Percentiles rank a stretch among this genome's conserved stretches.
Evolutionary conservation across 2,888 invertebrate genomes (phyloP).

Genomic region (Strigamia transsilvanica): DNA sequence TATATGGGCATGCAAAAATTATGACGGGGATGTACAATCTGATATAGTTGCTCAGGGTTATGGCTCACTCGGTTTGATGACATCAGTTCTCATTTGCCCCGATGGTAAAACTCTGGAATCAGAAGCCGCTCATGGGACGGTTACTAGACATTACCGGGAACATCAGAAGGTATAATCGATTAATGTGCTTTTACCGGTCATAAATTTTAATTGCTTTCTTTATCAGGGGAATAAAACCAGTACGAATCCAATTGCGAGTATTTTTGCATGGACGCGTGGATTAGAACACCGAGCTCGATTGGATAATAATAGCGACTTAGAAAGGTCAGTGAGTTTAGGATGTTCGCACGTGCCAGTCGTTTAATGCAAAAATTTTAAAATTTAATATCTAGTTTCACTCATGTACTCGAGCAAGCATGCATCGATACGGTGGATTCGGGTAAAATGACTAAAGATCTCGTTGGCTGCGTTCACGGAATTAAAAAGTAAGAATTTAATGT

Average conservation of each 20-base stretch:
- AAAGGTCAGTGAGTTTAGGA: slow-evolving; percentile 63
- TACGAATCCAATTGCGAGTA: slow-evolving; percentile 90
- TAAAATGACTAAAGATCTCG: slow-evolving; percentile 88
- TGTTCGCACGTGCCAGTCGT: too few relatives aligned
- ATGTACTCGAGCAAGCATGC: slow-evolving; percentile 80
- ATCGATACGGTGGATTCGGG: slow-evolving; percentile 83
- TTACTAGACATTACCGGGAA: slow-evolving; percentile 72
- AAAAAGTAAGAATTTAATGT: slow-evolving; percentile 68
- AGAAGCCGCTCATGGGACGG: slow-evolving; percentile 71
- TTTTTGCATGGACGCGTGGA: slow-evolving; percentile 90
- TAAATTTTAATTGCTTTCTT: slow-evolving; percentile 31
- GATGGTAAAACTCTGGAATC: slow-evolving; percentile 71
- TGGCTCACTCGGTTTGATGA: slow-evolving; percentile 83
- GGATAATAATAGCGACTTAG: slow-evolving; percentile 78
- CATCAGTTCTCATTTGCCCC: slow-evolving; percentile 69
- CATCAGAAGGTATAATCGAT: slow-evolving; percentile 72
- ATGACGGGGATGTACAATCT: slow-evolving; percentile 90
- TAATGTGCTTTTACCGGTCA: background rate
- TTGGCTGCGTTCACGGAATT: slow-evolving; percentile 84
- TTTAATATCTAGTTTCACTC: slow-evolving; percentile 69
- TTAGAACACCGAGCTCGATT: slow-evolving; percentile 83
- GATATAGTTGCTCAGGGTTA: slow-evolving; percentile 83
- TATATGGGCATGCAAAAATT: slow-evolving; percentile 93
- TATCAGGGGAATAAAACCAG: slow-evolving; percentile 78
- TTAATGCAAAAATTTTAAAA: background rate